Evolutionary conservation across 2,113 vertebrate genomes (phyloP).

Genomic region (Pollimyrus isidori): DNA sequence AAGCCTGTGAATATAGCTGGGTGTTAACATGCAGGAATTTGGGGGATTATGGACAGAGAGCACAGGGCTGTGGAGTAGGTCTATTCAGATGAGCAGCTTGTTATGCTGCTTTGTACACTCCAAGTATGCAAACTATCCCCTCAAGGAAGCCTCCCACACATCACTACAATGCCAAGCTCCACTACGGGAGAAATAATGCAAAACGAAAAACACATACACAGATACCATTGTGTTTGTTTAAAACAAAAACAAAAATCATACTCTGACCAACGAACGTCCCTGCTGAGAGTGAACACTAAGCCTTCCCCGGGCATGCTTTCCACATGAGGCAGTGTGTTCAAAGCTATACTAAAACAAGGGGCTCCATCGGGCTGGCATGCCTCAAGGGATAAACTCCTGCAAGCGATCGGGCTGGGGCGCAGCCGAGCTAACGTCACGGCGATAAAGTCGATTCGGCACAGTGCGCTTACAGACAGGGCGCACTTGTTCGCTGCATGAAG

Average conservation of each 20-base stretch:
- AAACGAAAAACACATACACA: neutral
- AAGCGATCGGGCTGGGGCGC: neutral
- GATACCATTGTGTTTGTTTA: no score
- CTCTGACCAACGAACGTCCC: neutral
- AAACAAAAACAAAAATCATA: neutral
- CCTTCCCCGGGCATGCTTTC: neutral
- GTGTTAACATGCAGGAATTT: constrained; percentile 11
- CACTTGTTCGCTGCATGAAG: neutral
- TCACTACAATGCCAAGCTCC: neutral
- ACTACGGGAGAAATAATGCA: neutral
- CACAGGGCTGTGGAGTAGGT: constrained; percentile 4
- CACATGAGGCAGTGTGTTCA: neutral
- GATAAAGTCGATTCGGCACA: neutral
- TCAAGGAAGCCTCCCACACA: constrained; percentile 11
- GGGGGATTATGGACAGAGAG: neutral
- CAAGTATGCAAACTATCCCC: constrained; percentile 12
- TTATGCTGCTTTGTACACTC: neutral
- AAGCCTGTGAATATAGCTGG: neutral
- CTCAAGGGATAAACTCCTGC: neutral
- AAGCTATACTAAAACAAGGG: neutral
- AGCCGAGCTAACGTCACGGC: neutral
- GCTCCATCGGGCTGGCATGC: neutral
- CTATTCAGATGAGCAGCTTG: neutral
- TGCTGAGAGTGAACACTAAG: neutral
- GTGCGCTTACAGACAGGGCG: neutral